A percentile compares a stretch with the other conserved stretches of the same genome.
Evolutionary conservation across 2,888 invertebrate genomes (phyloP).

Genomic region (Spodoptera exigua): DNA sequence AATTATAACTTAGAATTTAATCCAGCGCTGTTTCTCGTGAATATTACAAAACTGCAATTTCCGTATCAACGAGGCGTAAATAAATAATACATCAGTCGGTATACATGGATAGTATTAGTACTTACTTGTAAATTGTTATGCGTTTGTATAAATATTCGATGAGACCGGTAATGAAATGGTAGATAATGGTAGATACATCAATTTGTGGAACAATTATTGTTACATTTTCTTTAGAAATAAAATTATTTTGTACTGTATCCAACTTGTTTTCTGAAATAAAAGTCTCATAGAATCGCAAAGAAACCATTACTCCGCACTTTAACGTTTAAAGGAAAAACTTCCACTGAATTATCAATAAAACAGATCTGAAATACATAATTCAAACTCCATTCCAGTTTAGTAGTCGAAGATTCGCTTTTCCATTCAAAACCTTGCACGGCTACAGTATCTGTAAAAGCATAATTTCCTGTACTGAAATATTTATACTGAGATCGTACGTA

Average conservation of each 20-base stretch:
- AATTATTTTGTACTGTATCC: not conserved
- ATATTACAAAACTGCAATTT: conserved; percentile 88
- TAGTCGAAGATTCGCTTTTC: conserved; percentile 73
- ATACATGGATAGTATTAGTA: conserved; percentile 59
- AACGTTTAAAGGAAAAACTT: conserved; percentile 47
- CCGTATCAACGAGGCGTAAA: conserved; percentile 85
- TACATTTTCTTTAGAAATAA: too few relatives aligned
- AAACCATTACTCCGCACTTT: conserved; percentile 35
- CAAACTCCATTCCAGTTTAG: conserved; percentile 71
- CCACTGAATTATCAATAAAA: conserved; percentile 62
- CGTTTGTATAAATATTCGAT: conserved; percentile 43
- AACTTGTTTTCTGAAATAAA: not conserved
- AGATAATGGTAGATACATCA: conserved; percentile 1
- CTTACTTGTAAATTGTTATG: conserved; percentile 48
- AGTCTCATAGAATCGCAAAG: conserved; percentile 15
- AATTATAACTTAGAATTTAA: conserved; percentile 59
- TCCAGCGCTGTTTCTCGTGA: conserved; percentile 73
- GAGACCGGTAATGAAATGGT: conserved; percentile 15
- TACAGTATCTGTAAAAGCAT: conserved; percentile 82
- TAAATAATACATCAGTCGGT: conserved; percentile 76
- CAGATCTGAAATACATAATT: conserved; percentile 67
- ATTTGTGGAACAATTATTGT: not conserved
- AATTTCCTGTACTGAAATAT: conserved; percentile 88
- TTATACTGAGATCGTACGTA: conserved; percentile 76
- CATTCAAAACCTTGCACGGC: conserved; percentile 75